Base-by-base conservation (phyloP, 2,797 vertebrate species). In the Sebastes miniatus region DNA sequence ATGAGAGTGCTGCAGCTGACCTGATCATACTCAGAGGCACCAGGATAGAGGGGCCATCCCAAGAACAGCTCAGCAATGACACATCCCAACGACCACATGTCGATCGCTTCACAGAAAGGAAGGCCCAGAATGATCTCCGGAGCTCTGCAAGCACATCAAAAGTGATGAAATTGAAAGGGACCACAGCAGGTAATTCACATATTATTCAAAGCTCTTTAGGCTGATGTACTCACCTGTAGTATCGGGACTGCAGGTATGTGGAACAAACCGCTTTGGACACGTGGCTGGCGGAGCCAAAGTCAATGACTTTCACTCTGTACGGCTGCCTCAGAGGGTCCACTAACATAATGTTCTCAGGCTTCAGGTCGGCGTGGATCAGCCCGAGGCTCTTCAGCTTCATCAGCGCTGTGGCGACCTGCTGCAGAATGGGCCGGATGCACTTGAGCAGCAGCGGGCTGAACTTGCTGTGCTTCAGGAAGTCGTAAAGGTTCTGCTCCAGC, bases 1-100 rank as follows among this genome's bases (percentile, higher is more conserved):
- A 2, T 59, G 20, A 31, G 8, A 6, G 56, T 43, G 43, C 20
- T 65, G 76, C 27, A 27, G 67, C 95, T 95, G 92, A 99, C 98
- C 97, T 99, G 98, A 84, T 99, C 98, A 0, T 99, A 99, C 90
- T 99, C 98, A 2, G 98, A 99, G 76, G 98, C 98, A 65, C 98
- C 98, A 2, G 98, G 98, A 87, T 99, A 99, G 20, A 99, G 96
- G 29, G 98, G 98, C 98, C 98, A 99, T 34, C 98, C 98, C 88
- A 99, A 92, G 73, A 99, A 99, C 78, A 99, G 96, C 88, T 99
- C 98, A 4, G 98, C 98, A 56, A 99, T 99, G 86, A 99, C 98
- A 81, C 98, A 99, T 76, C 98, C 98, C 94, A 99, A 77, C 0
- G 98, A 99, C 98, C 98, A 99, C 98, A 99, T 99, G 93, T 99